Percentiles rank a stretch among this genome's conserved stretches.
phyloP scores from a whole-genome alignment of 2,113 vertebrate species.

The Emydura subglobosa region DNA sequence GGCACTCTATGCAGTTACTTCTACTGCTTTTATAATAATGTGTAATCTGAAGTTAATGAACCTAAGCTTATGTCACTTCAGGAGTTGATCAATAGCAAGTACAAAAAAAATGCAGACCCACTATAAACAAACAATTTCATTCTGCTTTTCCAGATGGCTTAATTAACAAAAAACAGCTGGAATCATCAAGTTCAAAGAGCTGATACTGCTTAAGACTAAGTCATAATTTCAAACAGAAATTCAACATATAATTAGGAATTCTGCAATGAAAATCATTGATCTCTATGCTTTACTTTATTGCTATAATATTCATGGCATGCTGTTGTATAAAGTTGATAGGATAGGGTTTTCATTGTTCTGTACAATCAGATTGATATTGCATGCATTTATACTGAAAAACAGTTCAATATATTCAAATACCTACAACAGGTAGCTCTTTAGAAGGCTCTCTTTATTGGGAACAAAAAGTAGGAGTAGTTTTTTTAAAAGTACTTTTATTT shows the following conservation, averaged over 20 bases:
- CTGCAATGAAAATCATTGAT: neutral
- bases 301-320: neutral
- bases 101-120: constrained; percentile 4
- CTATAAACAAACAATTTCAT: neutral
- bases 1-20: neutral
- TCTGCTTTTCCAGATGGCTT: constrained; percentile 30
- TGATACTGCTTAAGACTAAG: neutral
- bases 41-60: constrained; percentile 43
- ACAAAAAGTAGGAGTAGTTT: neutral
- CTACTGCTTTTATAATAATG: constrained; percentile 5
- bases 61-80: constrained; percentile 16
- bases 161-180: constrained; percentile 1
- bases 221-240: neutral
- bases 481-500: neutral
- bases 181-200: neutral
- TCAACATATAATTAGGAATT: neutral
- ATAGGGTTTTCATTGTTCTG: fast-evolving
- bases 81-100: constrained; percentile 39
- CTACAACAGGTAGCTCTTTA: neutral
- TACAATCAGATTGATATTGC: neutral
- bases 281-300: neutral
- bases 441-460: neutral
- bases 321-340: neutral
- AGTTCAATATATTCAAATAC: fast-evolving
- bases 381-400: neutral